A percentile compares a stretch with the other conserved stretches of the same genome.
Conservation (phyloP, 2,113 vertebrate species). For the Montifringilla adamsi region DNA sequence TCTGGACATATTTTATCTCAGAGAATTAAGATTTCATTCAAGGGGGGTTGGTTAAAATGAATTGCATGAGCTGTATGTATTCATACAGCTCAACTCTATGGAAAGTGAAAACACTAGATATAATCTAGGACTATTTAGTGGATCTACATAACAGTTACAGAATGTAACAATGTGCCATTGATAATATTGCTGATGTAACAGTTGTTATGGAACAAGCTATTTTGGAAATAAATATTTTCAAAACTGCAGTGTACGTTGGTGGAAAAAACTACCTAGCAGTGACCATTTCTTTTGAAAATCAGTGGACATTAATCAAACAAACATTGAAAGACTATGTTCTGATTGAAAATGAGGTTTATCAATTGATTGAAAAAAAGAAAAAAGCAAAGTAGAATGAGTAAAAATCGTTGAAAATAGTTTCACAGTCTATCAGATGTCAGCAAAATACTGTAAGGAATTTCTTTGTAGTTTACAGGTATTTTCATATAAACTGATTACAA, state of each 20-base stretch:
- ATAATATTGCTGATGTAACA: background rate
- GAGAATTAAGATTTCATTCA: background rate
- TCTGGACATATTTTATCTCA: background rate
- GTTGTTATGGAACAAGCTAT: background rate
- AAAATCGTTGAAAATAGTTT: background rate
- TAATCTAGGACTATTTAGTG: background rate
- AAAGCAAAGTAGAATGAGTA: background rate
- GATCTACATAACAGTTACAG: background rate
- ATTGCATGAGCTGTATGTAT: background rate
- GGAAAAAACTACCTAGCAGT: background rate
- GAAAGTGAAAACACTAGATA: background rate
- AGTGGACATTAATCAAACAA: background rate
- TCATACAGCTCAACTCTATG: background rate
- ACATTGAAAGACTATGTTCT: background rate
- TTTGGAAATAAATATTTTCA: background rate
- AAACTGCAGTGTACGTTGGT: background rate
- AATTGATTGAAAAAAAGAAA: background rate
- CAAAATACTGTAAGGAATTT: background rate
- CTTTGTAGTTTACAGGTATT: background rate
- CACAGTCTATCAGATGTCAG: background rate
- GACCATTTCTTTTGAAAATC: background rate
- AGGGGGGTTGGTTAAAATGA: background rate
- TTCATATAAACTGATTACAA: background rate
- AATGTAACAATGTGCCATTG: background rate
- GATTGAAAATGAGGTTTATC: background rate